Evolutionary conservation across 1,140 invertebrate genomes (phyloP), one percentile per base, ranked within the genome.

Genomic region (Maconellicoccus hirsutus): DNA sequence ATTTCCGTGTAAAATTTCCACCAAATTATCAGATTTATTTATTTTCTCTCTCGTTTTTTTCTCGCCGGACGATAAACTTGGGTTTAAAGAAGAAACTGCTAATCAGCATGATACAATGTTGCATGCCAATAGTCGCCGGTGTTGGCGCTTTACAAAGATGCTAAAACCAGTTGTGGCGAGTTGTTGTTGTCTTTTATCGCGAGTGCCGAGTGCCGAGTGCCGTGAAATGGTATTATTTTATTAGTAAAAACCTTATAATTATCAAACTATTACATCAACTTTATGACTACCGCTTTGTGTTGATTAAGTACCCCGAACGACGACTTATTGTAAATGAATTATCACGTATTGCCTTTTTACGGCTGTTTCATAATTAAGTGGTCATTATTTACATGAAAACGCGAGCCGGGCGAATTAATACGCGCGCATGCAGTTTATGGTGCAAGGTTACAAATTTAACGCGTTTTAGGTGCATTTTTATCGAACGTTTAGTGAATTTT

Each of bases 21-120:
- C 42, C 42, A 52, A 4, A 52, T 52, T 52, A 52, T 52, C 42
- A 16, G 42, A 19, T 52, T 52, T 52, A 52, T 16, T 52, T 52
- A 8, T 52, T 52, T 16, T 52, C n/a, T 52, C 29, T 52, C 2
- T 19, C 10, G 6, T 4, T 52, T 52, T 16, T 52, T 38, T 38
- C 14, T 38, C n/a, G n/a, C n/a, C n/a, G n/a, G n/a, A n/a, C n/a
- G n/a, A n/a, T n/a, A n/a, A n/a, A n/a, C n/a, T n/a, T n/a, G n/a
- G n/a, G n/a, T n/a, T n/a, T n/a, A n/a, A 33, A 33, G 29, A 33
- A 33, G 12, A 33, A 33, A 3, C 29, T 33, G n/a, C 42, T 52
- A 52, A 52, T 52, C 42, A 52, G 42, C 42, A 52, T 52, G 42
- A 52, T 52, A 52, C 42, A 52, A 52, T 52, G 42, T 52, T 52